phyloP scores from a whole-genome alignment of 2,113 vertebrate genomes.

The Malurus cyaneus region DNA sequence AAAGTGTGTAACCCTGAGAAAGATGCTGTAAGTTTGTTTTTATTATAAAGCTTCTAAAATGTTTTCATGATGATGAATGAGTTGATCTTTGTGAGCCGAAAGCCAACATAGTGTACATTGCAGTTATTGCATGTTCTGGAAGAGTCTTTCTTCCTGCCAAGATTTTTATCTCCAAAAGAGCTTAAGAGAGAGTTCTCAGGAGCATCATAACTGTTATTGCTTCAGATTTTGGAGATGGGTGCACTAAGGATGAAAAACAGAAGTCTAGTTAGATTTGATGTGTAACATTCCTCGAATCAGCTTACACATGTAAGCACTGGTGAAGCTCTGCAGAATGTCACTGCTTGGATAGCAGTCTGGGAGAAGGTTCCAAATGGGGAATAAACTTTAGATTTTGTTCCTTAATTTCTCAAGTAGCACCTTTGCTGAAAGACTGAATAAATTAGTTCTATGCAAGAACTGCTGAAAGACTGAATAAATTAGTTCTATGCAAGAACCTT shows the following conservation, averaged over 20 bases:
- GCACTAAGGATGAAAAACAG: background rate
- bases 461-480: background rate
- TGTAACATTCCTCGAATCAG: background rate
- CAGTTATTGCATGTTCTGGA: background rate
- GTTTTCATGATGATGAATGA: background rate
- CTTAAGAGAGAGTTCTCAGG: background rate
- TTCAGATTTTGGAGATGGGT: background rate
- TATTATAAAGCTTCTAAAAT: background rate
- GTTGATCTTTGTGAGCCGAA: background rate
- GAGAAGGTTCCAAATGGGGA: background rate
- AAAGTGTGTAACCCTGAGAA: conserved; percentile 99
- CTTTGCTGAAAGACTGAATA: background rate
- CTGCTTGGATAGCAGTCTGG: background rate
- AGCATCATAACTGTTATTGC: background rate
- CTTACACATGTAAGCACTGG: accelerated
- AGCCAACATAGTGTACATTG: background rate
- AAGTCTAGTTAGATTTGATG: background rate
- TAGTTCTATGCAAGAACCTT: background rate
- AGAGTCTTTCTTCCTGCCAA: background rate
- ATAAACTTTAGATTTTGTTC: background rate
- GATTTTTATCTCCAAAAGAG: background rate
- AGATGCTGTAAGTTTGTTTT: conserved; percentile 87
- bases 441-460: background rate
- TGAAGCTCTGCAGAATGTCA: background rate
- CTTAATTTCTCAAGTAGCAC: background rate